Evolutionary conservation across 1,140 invertebrate genomes (phyloP).

Genomic region (Diorhabda sublineata): DNA sequence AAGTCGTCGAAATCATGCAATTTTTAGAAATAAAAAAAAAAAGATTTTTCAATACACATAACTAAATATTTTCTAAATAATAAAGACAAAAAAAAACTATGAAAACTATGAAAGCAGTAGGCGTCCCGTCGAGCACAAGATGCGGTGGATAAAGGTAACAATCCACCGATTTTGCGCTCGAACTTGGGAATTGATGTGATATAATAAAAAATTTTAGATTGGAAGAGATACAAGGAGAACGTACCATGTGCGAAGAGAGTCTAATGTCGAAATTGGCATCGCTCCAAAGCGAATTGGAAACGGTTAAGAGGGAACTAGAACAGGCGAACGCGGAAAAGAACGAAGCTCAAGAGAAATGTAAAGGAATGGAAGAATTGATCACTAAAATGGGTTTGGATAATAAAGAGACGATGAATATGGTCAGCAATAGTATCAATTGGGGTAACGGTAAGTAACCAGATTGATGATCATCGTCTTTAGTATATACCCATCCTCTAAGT

Average conservation of each 20-base stretch:
- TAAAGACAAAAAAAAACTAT: too few species aligned
- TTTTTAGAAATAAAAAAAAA: too few species aligned
- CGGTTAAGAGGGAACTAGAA: slow-evolving; percentile 9
- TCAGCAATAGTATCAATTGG: slow-evolving; percentile 28
- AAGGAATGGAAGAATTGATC: slow-evolving; percentile 23
- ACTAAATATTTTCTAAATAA: too few species aligned
- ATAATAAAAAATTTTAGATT: slow-evolving; percentile 38
- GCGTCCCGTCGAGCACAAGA: too few species aligned
- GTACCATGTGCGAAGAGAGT: slow-evolving; percentile 15
- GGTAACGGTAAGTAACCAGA: slow-evolving; percentile 24
- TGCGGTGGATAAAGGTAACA: not conserved
- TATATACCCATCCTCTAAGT: too few species aligned
- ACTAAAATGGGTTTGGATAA: slow-evolving; percentile 20
- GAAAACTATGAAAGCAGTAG: too few species aligned
- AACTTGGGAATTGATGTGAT: slow-evolving; percentile 39
- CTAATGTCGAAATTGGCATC: slow-evolving; percentile 15
- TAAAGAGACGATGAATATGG: slow-evolving; percentile 25
- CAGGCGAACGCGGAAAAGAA: slow-evolving; percentile 15
- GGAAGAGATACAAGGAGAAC: slow-evolving; percentile 21
- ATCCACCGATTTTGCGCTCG: slow-evolving; percentile 20
- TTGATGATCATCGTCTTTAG: too few species aligned
- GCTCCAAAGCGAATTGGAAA: slow-evolving; percentile 12
- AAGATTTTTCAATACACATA: too few species aligned
- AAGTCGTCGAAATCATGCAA: too few species aligned
- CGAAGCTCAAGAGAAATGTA: slow-evolving; percentile 24